Base-by-base conservation (phyloP, 2,113 vertebrate genomes). In the Eidolon helvum region DNA sequence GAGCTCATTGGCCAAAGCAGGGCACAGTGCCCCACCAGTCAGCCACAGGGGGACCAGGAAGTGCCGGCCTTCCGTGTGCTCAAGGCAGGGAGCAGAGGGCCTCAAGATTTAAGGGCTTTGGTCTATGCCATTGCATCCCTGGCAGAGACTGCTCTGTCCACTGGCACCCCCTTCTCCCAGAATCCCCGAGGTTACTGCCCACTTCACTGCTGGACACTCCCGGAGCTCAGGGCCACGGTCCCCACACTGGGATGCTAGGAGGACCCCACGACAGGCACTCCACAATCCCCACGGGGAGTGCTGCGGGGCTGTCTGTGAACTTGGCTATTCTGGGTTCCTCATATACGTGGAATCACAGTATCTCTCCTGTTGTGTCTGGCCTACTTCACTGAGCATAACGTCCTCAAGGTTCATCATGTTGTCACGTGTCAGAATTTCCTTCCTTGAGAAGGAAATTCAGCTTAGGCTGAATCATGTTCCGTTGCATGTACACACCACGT, bases 401-500 rank as follows among this genome's bases (percentile, higher is more conserved):
- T 30, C 87, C 57, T 30, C 40, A 5, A 12, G 71, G 10, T 14
- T 65, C 71, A 3, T 14, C 57, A 4, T 0, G 26, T 18, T 14
- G 55, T 12, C 12, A 69, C 38, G 0, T 10, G 55, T 12, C 21
- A 16, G 40, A 33, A 45, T n/a, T 18, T 18, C 43, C 15, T 11
- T 50, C 71, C n/a, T 14, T 63, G 33, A n/a, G n/a, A n/a, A n/a
- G n/a, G n/a, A n/a, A n/a, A n/a, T n/a, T n/a, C n/a, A n/a, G n/a
- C 28, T 8, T 28, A 50, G 24, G 10, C 33, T 10, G 28, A 16
- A 15, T 8, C 10, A 19, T 4, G 5, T 2, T 21, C 40, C 55
- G 1, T 3, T 19, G 87, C 9, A 1, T 0, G 4, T 30, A 9
- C 5, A 26, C 40, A 5, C 40, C 8, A 2, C 33, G 3, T 19